Evolutionary conservation across 2,797 vertebrate genomes (phyloP).

Genomic region (Rhinogobio ventralis): DNA sequence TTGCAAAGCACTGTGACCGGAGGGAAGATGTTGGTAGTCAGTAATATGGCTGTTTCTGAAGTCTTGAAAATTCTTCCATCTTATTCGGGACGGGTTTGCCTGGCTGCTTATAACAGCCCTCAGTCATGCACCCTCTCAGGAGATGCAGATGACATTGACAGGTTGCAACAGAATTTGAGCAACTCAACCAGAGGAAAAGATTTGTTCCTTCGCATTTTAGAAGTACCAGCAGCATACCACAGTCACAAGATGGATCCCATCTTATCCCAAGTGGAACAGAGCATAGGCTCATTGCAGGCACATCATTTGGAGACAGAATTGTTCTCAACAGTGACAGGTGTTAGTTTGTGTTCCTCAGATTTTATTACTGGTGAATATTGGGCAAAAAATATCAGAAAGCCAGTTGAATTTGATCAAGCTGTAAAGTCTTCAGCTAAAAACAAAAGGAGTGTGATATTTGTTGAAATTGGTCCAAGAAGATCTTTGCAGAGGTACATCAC

Average conservation of each 20-base stretch:
- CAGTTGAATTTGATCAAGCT: slow-evolving; percentile 81
- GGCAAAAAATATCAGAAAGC: slow-evolving; percentile 82
- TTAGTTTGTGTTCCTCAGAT: slow-evolving; percentile 74
- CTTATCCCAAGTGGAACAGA: slow-evolving; percentile 71
- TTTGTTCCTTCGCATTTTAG: slow-evolving; percentile 81
- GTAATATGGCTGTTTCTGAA: too few species aligned
- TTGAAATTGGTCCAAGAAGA: slow-evolving; percentile 84
- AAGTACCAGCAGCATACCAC: slow-evolving; percentile 85
- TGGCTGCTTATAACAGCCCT: too few species aligned
- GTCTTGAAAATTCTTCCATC: too few species aligned
- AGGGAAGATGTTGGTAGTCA: too few species aligned
- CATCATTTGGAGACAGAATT: slow-evolving; percentile 73
- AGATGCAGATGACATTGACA: slow-evolving; percentile 74
- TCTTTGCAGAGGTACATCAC: slow-evolving; percentile 81
- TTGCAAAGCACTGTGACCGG: too few species aligned
- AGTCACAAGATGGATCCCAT: slow-evolving; percentile 87
- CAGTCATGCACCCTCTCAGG: too few species aligned
- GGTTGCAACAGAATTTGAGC: slow-evolving; percentile 71
- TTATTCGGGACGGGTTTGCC: too few species aligned
- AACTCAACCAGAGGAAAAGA: slow-evolving; percentile 71
- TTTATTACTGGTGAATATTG: slow-evolving; percentile 83
- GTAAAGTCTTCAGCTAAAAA: slow-evolving; percentile 72
- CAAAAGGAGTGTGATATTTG: slow-evolving; percentile 77
- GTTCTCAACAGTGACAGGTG: slow-evolving; percentile 84
- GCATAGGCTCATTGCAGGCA: slow-evolving; percentile 72